Conservation (phyloP, 2,888 invertebrate genomes). For the Coleophora flavipennella region DNA sequence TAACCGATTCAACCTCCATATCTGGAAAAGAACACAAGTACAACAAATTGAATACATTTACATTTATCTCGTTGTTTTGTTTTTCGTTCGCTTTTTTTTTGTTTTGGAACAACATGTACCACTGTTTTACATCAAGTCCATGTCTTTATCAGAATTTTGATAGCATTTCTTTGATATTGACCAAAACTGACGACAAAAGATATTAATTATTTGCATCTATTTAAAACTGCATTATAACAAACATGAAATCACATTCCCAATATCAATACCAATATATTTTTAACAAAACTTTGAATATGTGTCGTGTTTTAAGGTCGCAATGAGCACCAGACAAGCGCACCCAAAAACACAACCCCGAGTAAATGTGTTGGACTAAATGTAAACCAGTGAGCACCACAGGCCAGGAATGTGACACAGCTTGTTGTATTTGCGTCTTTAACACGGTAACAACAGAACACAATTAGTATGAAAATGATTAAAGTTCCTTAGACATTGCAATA, state of each 20-base stretch:
- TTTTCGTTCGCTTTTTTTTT: conserved; percentile 18
- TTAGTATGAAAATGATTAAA: too few relatives aligned
- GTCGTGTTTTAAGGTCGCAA: too few relatives aligned
- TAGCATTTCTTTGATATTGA: too few relatives aligned
- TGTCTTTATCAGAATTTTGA: conserved; percentile 20
- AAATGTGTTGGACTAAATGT: conserved; percentile 53
- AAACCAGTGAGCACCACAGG: conserved; percentile 59
- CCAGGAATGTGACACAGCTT: conserved; percentile 54
- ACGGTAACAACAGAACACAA: too few relatives aligned
- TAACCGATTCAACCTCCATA: conserved; percentile 71
- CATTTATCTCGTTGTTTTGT: conserved; percentile 17
- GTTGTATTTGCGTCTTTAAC: conserved; percentile 66
- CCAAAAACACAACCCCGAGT: background rate
- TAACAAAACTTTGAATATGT: too few relatives aligned
- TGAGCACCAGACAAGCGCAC: too few relatives aligned
- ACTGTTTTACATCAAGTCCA: conserved; percentile 71
- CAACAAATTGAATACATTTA: conserved; percentile 69
- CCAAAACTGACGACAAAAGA: too few relatives aligned
- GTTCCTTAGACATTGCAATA: conserved; percentile 18
- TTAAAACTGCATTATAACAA: background rate
- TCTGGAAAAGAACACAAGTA: conserved; percentile 74
- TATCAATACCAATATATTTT: too few relatives aligned
- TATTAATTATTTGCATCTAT: too few relatives aligned
- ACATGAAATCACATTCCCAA: conserved; percentile 1
- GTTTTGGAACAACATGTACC: conserved; percentile 45